phyloP scores from a whole-genome alignment of 2,797 vertebrate species.

The Poeciliopsis presidionis region DNA sequence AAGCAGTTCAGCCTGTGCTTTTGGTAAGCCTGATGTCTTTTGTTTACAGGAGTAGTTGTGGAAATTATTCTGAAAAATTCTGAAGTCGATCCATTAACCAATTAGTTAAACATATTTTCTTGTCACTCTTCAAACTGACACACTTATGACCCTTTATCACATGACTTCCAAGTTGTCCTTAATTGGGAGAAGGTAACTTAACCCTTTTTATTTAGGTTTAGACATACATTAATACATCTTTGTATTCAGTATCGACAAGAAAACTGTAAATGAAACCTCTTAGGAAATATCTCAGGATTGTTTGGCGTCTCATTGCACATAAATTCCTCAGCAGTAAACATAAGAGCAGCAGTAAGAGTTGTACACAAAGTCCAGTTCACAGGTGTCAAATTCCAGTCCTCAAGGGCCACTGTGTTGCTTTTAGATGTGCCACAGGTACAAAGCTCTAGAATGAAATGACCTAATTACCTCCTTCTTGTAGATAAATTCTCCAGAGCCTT shows the following conservation, averaged over 20 bases:
- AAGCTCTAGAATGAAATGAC: too few relatives aligned
- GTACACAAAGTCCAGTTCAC: neutral
- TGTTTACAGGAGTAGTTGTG: neutral
- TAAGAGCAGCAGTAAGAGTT: neutral
- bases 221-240: neutral
- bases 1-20: neutral
- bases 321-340: neutral
- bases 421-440: too few relatives aligned
- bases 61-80: neutral
- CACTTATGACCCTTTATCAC: slow-evolving; percentile 3
- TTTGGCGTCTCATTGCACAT: neutral
- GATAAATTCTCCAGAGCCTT: too few relatives aligned
- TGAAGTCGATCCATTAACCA: neutral
- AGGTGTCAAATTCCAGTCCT: too few relatives aligned
- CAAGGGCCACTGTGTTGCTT: too few relatives aligned
- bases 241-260: neutral
- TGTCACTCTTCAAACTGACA: neutral
- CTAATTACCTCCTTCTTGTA: too few relatives aligned
- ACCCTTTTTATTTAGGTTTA: neutral
- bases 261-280: neutral
- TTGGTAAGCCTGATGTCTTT: neutral
- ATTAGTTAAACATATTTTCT: neutral
- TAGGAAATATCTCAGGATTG: neutral
- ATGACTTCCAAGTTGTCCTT: neutral
- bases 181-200: neutral